phyloP scores from a whole-genome alignment of 2,888 invertebrate species.

The Cerastoderma edule region DNA sequence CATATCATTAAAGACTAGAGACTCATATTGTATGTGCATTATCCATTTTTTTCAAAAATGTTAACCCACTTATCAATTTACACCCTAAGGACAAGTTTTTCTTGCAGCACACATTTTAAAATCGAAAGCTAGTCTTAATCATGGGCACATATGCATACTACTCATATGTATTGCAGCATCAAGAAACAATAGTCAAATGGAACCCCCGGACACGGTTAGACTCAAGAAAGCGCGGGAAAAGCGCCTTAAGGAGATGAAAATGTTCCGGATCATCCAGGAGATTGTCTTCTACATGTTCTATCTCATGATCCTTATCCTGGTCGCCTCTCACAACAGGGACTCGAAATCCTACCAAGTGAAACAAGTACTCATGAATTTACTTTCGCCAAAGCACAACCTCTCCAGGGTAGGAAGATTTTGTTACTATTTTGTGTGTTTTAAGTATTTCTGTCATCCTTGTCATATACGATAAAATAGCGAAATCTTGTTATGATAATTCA shows the following conservation, averaged over 20 bases:
- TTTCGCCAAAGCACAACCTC: conserved; percentile 47
- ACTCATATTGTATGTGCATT: too few relatives aligned
- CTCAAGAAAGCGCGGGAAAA: conserved; percentile 57
- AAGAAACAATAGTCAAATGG: conserved; percentile 47
- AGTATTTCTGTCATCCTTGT: too few relatives aligned
- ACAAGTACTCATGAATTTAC: conserved; percentile 59
- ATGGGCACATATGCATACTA: neutral
- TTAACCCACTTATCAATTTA: too few relatives aligned
- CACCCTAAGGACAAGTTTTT: too few relatives aligned
- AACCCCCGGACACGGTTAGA: conserved; percentile 58
- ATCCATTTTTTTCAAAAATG: too few relatives aligned
- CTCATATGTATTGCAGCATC: conserved; percentile 40
- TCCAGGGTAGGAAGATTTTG: conserved; percentile 32
- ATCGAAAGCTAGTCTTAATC: neutral
- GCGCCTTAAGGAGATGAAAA: conserved; percentile 68
- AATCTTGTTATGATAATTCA: too few relatives aligned
- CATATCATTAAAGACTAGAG: too few relatives aligned
- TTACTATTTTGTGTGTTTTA: too few relatives aligned
- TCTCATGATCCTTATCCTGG: conserved; percentile 64
- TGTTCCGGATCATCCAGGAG: conserved; percentile 64
- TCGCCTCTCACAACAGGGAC: conserved; percentile 71
- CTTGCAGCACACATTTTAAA: too few relatives aligned
- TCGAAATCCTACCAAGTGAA: conserved; percentile 63
- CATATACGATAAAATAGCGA: too few relatives aligned
- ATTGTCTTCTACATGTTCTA: conserved; percentile 68